Percentiles rank a stretch among this genome's conserved stretches.
Conservation (phyloP, 2,797 vertebrate genomes). For the Vipera latastei region DNA sequence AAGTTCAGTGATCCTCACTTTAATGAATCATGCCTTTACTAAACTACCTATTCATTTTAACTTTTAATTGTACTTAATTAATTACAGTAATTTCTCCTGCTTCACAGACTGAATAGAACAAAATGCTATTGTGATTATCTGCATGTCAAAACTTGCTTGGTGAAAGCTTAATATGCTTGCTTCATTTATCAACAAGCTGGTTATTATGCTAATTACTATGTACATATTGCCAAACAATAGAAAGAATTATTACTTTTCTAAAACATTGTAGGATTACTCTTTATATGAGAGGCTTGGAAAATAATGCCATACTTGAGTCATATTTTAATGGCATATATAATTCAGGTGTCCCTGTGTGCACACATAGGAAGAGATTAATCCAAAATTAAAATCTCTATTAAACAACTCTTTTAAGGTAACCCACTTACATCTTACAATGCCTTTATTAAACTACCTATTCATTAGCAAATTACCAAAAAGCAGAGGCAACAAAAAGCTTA, state of each 20-base stretch:
- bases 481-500: neutral
- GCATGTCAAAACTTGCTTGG: conserved; percentile 16
- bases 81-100: neutral
- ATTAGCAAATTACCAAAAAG: neutral
- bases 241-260: conserved; percentile 33
- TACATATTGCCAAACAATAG: neutral
- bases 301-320: neutral
- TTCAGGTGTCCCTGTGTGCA: neutral
- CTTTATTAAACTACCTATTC: neutral
- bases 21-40: neutral
- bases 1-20: neutral
- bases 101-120: conserved; percentile 37
- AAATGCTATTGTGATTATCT: conserved; percentile 47
- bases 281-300: neutral
- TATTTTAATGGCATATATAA: neutral
- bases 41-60: conserved; percentile 25
- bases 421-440: neutral
- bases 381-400: neutral
- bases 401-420: neutral
- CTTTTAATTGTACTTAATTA: conserved; percentile 30
- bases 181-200: conserved; percentile 34
- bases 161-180: conserved; percentile 44
- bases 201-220: conserved; percentile 20
- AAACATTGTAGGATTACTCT: accelerated
- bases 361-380: neutral